Conservation (phyloP, 1,140 invertebrate species). For the Drosophila subobscura region DNA sequence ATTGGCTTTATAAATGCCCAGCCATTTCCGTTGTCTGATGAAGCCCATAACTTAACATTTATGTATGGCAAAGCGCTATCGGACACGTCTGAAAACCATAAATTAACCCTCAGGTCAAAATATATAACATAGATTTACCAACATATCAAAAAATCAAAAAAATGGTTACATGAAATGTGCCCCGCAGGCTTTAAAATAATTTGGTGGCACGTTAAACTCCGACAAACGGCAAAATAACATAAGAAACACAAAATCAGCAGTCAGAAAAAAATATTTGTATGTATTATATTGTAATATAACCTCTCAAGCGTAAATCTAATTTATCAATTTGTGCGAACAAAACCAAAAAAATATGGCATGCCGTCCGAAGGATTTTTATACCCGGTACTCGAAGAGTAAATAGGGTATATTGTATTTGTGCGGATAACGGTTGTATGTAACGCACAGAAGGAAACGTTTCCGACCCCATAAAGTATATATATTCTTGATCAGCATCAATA, state of each 20-base stretch:
- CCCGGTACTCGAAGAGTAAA: too few relatives aligned
- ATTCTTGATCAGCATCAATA: too few relatives aligned
- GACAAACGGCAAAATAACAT: conserved; percentile 6
- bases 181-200: conserved; percentile 55
- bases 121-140: conserved; percentile 46
- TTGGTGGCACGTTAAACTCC: conserved; percentile 31
- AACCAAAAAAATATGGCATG: conserved; percentile 32
- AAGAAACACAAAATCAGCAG: conserved; percentile 67
- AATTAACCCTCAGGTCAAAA: conserved; percentile 27
- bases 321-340: conserved; percentile 71
- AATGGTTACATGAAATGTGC: conserved; percentile 27
- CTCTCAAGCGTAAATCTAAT: conserved; percentile 80
- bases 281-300: conserved; percentile 80
- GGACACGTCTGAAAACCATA: conserved; percentile 43
- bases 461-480: too few relatives aligned
- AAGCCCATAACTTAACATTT: conserved; percentile 20
- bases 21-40: conserved; percentile 23
- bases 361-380: conserved; percentile 42
- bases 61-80: conserved; percentile 1
- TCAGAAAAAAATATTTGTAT: conserved; percentile 41
- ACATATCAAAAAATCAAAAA: conserved; percentile 24
- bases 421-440: too few relatives aligned
- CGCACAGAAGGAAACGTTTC: too few relatives aligned
- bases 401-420: too few relatives aligned
- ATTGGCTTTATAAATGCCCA: conserved; percentile 8